phyloP scores from a whole-genome alignment of 1,140 invertebrate species.

The Ruditapes philippinarum region DNA sequence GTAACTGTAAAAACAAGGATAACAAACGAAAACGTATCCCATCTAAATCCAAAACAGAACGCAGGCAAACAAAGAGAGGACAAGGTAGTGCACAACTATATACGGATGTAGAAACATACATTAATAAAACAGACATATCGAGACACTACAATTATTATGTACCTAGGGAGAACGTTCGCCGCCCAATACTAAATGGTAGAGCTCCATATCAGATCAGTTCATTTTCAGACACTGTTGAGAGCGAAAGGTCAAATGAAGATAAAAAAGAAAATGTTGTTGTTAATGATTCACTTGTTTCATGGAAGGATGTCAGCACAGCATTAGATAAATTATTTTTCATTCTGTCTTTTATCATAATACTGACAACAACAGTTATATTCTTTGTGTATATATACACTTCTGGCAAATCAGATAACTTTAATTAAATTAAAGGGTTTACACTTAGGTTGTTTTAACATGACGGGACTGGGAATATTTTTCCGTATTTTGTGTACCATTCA shows the following conservation, averaged over 20 bases:
- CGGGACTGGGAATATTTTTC: too few species aligned
- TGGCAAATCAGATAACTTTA: too few species aligned
- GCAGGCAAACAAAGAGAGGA: not conserved
- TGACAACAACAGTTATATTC: not conserved
- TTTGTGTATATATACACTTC: constrained; percentile 3
- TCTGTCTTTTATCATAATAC: not conserved
- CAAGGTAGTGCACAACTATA: not conserved
- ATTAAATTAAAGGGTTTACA: too few species aligned
- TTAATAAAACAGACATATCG: not conserved
- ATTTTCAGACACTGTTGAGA: too few species aligned
- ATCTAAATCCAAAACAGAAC: not conserved
- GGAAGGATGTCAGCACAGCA: constrained; percentile 10
- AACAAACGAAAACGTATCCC: not conserved
- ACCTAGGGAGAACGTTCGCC: too few species aligned
- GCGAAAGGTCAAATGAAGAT: too few species aligned
- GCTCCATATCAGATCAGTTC: too few species aligned
- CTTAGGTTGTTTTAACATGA: too few species aligned
- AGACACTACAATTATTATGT: not conserved
- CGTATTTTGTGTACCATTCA: too few species aligned
- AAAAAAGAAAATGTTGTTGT: too few species aligned
- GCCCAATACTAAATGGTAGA: too few species aligned
- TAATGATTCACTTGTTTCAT: not conserved
- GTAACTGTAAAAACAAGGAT: not conserved
- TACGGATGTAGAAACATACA: not conserved
- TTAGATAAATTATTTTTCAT: not conserved